A percentile compares a stretch with the other conserved stretches of the same genome.
Conservation (phyloP, 2,797 vertebrate species). For the Cryptoprocta ferox region DNA sequence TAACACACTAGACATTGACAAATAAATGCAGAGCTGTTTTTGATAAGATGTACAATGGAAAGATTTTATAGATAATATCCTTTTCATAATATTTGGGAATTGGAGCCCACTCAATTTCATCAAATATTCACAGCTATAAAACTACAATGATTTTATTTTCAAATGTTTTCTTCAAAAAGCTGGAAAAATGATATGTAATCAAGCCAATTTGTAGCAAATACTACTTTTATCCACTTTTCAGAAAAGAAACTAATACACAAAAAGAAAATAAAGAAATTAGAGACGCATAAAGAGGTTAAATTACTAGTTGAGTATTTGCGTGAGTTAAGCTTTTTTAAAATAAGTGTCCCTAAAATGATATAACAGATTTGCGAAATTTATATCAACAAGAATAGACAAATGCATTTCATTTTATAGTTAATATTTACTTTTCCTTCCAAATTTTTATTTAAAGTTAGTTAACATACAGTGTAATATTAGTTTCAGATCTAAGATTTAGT, state of each 20-base stretch:
- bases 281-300: neutral
- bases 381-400: neutral
- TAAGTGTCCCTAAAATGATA: neutral
- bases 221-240: neutral
- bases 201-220: neutral
- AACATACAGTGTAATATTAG: neutral
- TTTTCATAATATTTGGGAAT: neutral
- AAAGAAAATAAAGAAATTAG: conserved; percentile 7
- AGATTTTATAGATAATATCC: neutral
- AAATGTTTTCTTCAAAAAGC: neutral
- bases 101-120: neutral
- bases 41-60: neutral
- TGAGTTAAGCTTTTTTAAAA: neutral
- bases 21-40: neutral
- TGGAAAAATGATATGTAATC: neutral
- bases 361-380: neutral
- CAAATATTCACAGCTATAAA: neutral
- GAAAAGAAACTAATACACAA: neutral
- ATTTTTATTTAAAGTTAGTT: neutral
- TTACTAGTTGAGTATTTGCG: neutral
- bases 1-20: neutral
- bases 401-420: neutral
- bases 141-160: neutral
- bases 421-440: neutral
- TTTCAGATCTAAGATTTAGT: neutral